phyloP scores from a whole-genome alignment of 2,888 invertebrate species.

The Stegana nigrithorax region DNA sequence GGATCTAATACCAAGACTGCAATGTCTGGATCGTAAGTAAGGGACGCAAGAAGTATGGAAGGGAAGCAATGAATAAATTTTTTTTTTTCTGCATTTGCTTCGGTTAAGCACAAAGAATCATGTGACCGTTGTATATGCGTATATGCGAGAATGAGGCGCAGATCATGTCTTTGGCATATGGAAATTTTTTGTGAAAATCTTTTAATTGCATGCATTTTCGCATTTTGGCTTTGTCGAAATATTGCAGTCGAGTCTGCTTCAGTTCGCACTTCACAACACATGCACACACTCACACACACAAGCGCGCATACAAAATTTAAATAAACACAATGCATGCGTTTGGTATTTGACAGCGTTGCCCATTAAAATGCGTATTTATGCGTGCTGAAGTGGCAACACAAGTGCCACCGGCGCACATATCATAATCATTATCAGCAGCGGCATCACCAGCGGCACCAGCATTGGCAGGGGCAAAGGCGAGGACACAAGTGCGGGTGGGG shows the following conservation, averaged over 20 bases:
- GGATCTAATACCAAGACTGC: too few species aligned
- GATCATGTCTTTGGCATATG: too few species aligned
- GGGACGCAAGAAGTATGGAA: too few species aligned
- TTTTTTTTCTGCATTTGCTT: too few species aligned
- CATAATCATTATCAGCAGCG: constrained; percentile 31
- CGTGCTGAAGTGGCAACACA: constrained; percentile 14
- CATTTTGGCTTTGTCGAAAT: background rate
- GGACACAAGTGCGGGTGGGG: too few species aligned
- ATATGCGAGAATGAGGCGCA: background rate
- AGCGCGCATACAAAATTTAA: background rate
- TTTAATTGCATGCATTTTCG: background rate
- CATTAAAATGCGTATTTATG: constrained; percentile 31
- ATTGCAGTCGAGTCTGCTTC: too few species aligned
- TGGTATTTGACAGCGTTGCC: constrained; percentile 18
- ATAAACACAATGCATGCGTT: background rate
- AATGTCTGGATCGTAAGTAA: too few species aligned
- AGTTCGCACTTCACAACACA: background rate
- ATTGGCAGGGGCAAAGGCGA: too few species aligned
- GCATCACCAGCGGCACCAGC: background rate
- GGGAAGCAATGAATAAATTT: too few species aligned
- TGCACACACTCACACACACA: background rate
- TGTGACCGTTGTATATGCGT: too few species aligned
- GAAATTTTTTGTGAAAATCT: too few species aligned
- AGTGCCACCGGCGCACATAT: constrained; percentile 24
- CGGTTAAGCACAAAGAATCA: too few species aligned